Evolutionary conservation across 1,140 invertebrate genomes (phyloP), one percentile per base, ranked within the genome.

Genomic region (Archivesica marissinica): DNA sequence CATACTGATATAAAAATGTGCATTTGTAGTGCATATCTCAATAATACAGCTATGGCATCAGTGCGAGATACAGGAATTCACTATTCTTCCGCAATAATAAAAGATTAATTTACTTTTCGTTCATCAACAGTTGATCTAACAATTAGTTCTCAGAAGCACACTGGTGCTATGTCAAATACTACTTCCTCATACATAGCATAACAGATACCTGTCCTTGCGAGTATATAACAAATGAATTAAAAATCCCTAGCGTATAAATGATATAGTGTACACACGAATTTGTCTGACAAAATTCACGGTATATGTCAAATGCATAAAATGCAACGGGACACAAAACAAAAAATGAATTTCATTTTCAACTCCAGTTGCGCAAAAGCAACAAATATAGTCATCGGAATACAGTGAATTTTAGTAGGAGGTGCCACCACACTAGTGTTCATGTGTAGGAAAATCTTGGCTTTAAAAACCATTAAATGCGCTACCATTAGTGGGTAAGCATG

Each of bases 171-270:
- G 50, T n/a, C 4, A 54, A 38, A 68, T 15, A 11, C 25, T 47
- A 39, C 4, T 70, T 41, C 38, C 15, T 41, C 44, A 28, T 20
- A 4, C 2, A 66, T 41, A 70, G 20, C 25, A 23, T 33, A 39
- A 28, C n/a, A 39, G 38, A 38, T 20, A 38, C 7, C 30, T 2
- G 1, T 66, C 11, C 39, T 38, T 66, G n/a, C 6, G 25, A 70
- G 17, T 47, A 70, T 44, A 47, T 44, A 9, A 41, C 6, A 2
- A 25, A 44, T 70, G 23, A 44, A 23, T 25, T 23, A 47, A 70
- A 70, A 70, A 39, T 23, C 39, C 38, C 13, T 23, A 44, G 41
- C 47, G 39, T 70, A 70, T 70, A 70, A 70, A 70, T 38, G 61
- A 11, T 68, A 28, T 11, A 44, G 0, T 39, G 25, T 41, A 44